Percentiles rank a stretch among this genome's conserved stretches.
phyloP scores from a whole-genome alignment of 2,888 invertebrate species.

The Drosophila meridiana region DNA sequence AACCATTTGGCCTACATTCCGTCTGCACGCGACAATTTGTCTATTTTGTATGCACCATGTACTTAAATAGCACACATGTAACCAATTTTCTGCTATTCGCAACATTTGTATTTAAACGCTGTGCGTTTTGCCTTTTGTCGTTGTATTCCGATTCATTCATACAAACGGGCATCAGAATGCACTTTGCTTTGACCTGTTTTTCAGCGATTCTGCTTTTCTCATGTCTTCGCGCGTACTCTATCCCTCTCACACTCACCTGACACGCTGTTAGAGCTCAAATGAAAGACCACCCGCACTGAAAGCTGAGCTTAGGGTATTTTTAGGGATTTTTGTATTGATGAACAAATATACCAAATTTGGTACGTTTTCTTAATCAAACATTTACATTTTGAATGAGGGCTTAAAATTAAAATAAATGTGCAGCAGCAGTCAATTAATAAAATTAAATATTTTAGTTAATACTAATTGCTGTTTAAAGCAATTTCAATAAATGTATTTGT shows the following conservation, averaged over 20 bases:
- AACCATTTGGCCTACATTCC: slow-evolving; percentile 59
- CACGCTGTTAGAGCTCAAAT: slow-evolving; percentile 2
- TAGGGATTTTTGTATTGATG: neutral
- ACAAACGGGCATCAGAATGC: slow-evolving; percentile 29
- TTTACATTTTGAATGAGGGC: neutral
- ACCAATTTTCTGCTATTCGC: slow-evolving; percentile 43
- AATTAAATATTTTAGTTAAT: neutral
- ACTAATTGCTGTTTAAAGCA: neutral
- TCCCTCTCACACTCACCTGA: neutral
- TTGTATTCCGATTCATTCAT: slow-evolving; percentile 21
- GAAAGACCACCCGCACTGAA: slow-evolving; percentile 45
- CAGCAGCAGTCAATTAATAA: neutral
- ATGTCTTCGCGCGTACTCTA: slow-evolving; percentile 22
- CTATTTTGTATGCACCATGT: slow-evolving; percentile 4
- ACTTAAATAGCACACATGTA: slow-evolving; percentile 1
- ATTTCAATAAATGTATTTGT: neutral
- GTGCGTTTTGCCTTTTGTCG: slow-evolving; percentile 25
- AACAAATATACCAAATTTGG: neutral
- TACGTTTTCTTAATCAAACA: neutral
- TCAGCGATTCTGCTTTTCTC: slow-evolving; percentile 3
- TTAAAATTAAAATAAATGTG: neutral
- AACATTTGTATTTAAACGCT: slow-evolving; percentile 47
- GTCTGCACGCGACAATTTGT: slow-evolving; percentile 45
- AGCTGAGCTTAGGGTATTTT: slow-evolving; percentile 12
- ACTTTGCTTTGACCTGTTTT: slow-evolving; percentile 48